Evolutionary conservation across 2,797 vertebrate species (phyloP), one percentile per base, ranked within the genome.

Genomic region (Hybognathus amarus): DNA sequence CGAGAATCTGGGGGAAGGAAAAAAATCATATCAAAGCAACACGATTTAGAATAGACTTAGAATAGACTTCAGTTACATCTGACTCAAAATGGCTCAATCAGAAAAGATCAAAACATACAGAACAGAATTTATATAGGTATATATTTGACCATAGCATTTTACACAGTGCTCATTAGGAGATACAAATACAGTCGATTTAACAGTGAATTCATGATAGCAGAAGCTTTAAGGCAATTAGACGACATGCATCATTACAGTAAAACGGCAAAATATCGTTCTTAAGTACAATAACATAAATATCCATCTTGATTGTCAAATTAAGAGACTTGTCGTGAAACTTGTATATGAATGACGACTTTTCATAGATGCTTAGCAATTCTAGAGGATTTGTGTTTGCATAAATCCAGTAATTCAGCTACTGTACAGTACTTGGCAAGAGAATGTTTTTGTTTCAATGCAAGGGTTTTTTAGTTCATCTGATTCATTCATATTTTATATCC

Each of bases 131-230:
- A 83, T 84, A 69, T 64, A 66, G 12, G 17, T 66, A 24, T 82
- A 27, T 82, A 82, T 82, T 66, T 82, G 85, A 85, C 68, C 84
- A 83, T 76, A 82, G 56, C 67, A 85, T 85, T 80, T 78, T 63
- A 67, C 75, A 79, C 64, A 79, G 83, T 83, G 59, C 61, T 63
- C 61, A 63, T 30, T 6, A 77, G n/a, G 61, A 81, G n/a, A 86
- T 82, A 68, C 69, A 66, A 54, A 81, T 85, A 82, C 27, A 81
- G 13, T 77, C 24, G 6, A 70, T 82, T 85, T 84, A 76, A 64
- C 40, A 81, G 24, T 75, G 7, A 77, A 77, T 80, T 80, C 20
- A 66, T 63, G 47, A 79, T 66, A 78, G 79, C 84, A 81, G 68
- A 85, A 86, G 85, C 80, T 68, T 82, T 61, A 79, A 86, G 80